A percentile compares a stretch with the other conserved stretches of the same genome.
phyloP scores from a whole-genome alignment of 2,888 invertebrate genomes.

The Cephonodes hylas region DNA sequence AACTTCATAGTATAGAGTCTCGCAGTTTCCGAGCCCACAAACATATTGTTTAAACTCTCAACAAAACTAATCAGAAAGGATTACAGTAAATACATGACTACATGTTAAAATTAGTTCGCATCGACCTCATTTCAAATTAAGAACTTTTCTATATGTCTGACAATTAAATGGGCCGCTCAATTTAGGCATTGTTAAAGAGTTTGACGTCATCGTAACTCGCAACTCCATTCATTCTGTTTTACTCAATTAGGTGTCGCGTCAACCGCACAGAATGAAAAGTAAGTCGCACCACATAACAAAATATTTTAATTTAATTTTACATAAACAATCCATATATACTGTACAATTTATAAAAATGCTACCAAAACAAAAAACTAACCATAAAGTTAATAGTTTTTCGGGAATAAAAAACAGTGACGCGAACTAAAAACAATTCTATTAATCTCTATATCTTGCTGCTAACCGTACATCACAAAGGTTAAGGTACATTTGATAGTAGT shows the following conservation, averaged over 20 bases:
- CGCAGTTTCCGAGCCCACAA: no score
- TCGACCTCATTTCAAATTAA: neutral
- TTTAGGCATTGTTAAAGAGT: neutral
- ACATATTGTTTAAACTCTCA: no score
- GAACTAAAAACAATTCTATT: neutral
- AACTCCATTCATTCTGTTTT: neutral
- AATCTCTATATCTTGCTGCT: neutral
- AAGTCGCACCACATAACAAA: neutral
- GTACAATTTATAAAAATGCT: no score
- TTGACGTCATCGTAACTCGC: neutral
- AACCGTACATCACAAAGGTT: neutral
- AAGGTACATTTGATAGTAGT: neutral
- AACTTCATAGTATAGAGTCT: no score
- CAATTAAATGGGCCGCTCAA: neutral
- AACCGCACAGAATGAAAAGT: neutral
- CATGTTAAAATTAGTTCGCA: neutral
- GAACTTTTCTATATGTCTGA: neutral
- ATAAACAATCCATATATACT: neutral
- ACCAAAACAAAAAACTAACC: no score
- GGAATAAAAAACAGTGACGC: no score
- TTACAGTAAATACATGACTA: neutral
- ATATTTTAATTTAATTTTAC: neutral
- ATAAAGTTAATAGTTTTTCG: no score
- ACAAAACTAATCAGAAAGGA: neutral
- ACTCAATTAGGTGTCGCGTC: neutral